These are phyloP conservation scores for Lithobates sylvaticus DNA, from an alignment of 2,797 vertebrate genomes.

Conservation along the genomic window DNA sequence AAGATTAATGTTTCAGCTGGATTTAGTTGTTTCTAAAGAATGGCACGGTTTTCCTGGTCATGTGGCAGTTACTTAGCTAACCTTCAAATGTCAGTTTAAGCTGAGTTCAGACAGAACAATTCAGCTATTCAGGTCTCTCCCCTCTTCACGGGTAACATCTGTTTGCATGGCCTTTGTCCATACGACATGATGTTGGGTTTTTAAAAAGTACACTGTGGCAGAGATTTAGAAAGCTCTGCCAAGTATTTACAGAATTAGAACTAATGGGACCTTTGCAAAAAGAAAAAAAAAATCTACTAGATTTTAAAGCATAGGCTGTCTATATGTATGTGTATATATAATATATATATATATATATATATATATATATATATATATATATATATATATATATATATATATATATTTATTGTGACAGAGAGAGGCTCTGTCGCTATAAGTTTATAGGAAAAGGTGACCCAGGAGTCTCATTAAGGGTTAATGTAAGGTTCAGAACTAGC, in stretches of 20 bases:
- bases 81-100: slow-evolving; percentile 64
- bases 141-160: slow-evolving; percentile 69
- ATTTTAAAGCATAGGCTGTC: neutral
- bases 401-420: no score
- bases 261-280: slow-evolving; percentile 20
- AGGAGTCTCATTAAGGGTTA: no score
- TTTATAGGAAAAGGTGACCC: no score
- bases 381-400: no score
- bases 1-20: slow-evolving; percentile 74
- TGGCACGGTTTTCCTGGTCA: slow-evolving; percentile 68
- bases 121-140: slow-evolving; percentile 67
- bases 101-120: slow-evolving; percentile 64
- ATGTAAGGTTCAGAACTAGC: no score
- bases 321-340: no score
- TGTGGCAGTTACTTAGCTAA: slow-evolving; percentile 67
- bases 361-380: no score
- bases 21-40: slow-evolving; percentile 69
- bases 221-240: slow-evolving; percentile 52
- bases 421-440: no score
- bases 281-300: neutral
- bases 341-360: no score
- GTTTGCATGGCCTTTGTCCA: slow-evolving; percentile 66
- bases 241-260: slow-evolving; percentile 37
- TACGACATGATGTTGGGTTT: slow-evolving; percentile 64
- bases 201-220: slow-evolving; percentile 59